These are phyloP conservation scores for Pomacea maculata DNA, from an alignment of 1,140 invertebrate species.

Conservation along the genomic window DNA sequence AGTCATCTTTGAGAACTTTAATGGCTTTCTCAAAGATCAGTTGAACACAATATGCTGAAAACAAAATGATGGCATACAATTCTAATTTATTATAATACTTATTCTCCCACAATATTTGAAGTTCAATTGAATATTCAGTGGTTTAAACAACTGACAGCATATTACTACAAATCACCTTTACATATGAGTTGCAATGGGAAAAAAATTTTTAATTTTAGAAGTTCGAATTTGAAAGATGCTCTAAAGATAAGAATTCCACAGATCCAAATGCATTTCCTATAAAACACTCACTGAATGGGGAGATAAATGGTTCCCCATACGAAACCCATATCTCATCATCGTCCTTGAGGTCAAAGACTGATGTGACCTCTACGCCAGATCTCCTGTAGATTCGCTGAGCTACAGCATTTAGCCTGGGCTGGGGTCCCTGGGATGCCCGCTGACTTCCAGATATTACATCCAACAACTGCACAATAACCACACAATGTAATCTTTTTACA, in stretches of 20 bases:
- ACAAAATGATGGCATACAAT: neutral
- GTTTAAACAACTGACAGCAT: no score
- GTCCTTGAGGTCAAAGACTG: conserved; percentile 48
- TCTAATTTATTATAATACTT: neutral
- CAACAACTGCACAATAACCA: conserved; percentile 43
- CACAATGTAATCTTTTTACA: neutral
- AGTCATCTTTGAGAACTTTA: conserved; percentile 28
- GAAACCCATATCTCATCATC: conserved; percentile 62
- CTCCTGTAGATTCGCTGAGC: conserved; percentile 53
- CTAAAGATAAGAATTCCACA: no score
- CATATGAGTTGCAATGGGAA: no score
- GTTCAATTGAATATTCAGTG: no score
- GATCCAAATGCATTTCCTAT: neutral
- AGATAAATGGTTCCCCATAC: conserved; percentile 60
- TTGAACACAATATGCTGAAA: conserved; percentile 55
- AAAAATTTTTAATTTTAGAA: no score
- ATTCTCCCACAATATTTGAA: no score
- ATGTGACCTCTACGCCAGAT: conserved; percentile 53
- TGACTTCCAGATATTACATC: conserved; percentile 50
- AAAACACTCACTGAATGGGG: conserved; percentile 58
- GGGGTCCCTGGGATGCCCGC: conserved; percentile 37
- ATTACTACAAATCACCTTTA: no score
- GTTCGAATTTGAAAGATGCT: no score
- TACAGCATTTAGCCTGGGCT: conserved; percentile 49
- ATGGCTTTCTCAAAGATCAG: conserved; percentile 50